Evolutionary conservation across 2,113 vertebrate genomes (phyloP).

Genomic region (Rhinopomastus cyanomelas): DNA sequence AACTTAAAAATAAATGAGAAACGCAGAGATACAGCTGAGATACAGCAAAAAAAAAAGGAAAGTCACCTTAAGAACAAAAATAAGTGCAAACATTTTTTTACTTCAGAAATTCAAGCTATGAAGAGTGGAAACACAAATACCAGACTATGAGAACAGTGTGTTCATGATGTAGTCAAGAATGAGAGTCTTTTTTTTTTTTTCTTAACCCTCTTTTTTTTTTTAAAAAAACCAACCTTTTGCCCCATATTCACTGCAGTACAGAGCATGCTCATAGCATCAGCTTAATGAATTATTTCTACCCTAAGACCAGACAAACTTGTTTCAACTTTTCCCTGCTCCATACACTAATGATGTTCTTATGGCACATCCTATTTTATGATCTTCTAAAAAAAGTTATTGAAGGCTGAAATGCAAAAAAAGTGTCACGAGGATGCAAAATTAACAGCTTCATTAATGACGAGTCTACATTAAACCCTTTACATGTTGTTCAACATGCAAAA

Average conservation of each 20-base stretch:
- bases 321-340: conserved; percentile 45
- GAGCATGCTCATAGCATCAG: conserved; percentile 54
- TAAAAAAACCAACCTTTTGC: neutral
- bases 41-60: no score
- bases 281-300: conserved; percentile 38
- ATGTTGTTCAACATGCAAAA: conserved; percentile 62
- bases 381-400: neutral
- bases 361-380: conserved; percentile 56
- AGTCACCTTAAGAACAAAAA: conserved; percentile 68
- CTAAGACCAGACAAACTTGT: conserved; percentile 53
- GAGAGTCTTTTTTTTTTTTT: neutral
- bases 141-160: conserved; percentile 40
- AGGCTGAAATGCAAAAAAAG: conserved; percentile 58
- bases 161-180: conserved; percentile 38
- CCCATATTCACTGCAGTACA: conserved; percentile 52
- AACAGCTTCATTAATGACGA: conserved; percentile 53
- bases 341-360: conserved; percentile 37
- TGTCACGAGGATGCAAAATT: conserved; percentile 51
- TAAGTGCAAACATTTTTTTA: conserved; percentile 73
- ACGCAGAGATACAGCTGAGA: conserved; percentile 23
- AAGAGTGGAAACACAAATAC: conserved; percentile 58
- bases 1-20: conserved; percentile 45
- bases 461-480: conserved; percentile 47
- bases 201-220: neutral
- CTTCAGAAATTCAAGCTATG: conserved; percentile 66